Evolutionary conservation across 2,797 vertebrate species (phyloP), one percentile per base, ranked within the genome.

Genomic region (Channa striata): DNA sequence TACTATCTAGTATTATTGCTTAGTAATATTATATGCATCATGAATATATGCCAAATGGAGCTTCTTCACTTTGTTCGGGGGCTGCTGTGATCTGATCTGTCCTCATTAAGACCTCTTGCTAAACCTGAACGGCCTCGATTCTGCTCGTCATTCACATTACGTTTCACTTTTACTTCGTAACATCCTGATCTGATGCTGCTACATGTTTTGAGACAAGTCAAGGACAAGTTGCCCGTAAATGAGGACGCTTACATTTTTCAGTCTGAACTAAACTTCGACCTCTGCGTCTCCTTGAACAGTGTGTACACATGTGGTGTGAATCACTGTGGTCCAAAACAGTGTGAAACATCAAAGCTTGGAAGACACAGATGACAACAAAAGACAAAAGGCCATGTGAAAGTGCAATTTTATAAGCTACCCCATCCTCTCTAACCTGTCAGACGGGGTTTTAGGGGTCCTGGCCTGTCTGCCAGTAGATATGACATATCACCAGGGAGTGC

Each of bases 311-410:
- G 33, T 40, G 11, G 46, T 67, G 19, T 72, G 21, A 21, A 85
- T 56, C 78, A 47, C 52, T 79, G 59, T 6, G 19, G 74, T 83
- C 78, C 88, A 80, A 81, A 73, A 85, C 82, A 83, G 85, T 71
- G 52, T 63, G 51, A 87, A 71, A 69, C 74, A 89, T 87, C 83
- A 89, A 82, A 73, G 64, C 49, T 30, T 69, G 49, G 59, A 66
- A 86, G 82, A 80, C 66, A 54, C 23, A 50, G 74, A 89, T 86
- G 89, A 90, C 86, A 89, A 83, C 78, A 72, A 64, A 60, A 81
- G 86, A 87, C 86, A 82, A 91, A 85, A 89, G 84, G 89, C 80
- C 85, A 87, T 71, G 66, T 84, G 76, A 87, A 85, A 83, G 79
- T 85, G 70, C 69, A 63, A 43, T 67, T 79, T 82, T 80, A 19